phyloP scores from a whole-genome alignment of 92 coral and sea anemone species.

The Siderastrea siderea region DNA sequence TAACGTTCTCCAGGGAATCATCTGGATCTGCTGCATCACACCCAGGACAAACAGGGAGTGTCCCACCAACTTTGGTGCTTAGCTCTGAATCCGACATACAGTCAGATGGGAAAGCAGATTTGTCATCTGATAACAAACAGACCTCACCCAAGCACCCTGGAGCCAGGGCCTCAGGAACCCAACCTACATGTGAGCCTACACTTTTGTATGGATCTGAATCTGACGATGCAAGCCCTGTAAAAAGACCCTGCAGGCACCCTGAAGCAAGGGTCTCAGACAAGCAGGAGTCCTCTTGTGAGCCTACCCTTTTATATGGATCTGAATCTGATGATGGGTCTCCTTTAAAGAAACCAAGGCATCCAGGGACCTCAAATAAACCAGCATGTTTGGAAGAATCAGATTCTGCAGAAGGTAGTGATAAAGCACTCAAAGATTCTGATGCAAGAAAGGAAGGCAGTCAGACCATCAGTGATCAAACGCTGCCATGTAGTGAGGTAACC shows the following conservation, averaged over 20 bases:
- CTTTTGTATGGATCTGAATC: conserved; percentile 54
- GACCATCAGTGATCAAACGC: neutral
- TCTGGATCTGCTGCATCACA: conserved; percentile 23
- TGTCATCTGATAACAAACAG: neutral
- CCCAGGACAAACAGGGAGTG: conserved; percentile 14
- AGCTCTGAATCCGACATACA: conserved; percentile 43
- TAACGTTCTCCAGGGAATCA: conserved; percentile 25
- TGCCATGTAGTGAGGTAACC: neutral
- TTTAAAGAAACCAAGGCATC: conserved; percentile 5
- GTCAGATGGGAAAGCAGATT: conserved; percentile 26
- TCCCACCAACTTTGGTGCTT: conserved; percentile 40
- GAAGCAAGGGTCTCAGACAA: conserved; percentile 4
- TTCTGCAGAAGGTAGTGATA: conserved; percentile 8
- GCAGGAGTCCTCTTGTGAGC: conserved; percentile 25
- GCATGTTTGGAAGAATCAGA: conserved; percentile 41
- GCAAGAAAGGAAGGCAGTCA: neutral
- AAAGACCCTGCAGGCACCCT: conserved; percentile 47
- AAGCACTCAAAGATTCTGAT: neutral
- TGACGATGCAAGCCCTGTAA: conserved; percentile 38
- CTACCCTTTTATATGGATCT: conserved; percentile 49
- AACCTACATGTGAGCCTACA: conserved; percentile 47
- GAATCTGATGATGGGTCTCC: conserved; percentile 48
- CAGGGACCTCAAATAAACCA: conserved; percentile 2
- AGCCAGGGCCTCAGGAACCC: conserved; percentile 6
- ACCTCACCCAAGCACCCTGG: conserved; percentile 17